phyloP scores from a whole-genome alignment of 2,797 vertebrate species.

The Discoglossus pictus region DNA sequence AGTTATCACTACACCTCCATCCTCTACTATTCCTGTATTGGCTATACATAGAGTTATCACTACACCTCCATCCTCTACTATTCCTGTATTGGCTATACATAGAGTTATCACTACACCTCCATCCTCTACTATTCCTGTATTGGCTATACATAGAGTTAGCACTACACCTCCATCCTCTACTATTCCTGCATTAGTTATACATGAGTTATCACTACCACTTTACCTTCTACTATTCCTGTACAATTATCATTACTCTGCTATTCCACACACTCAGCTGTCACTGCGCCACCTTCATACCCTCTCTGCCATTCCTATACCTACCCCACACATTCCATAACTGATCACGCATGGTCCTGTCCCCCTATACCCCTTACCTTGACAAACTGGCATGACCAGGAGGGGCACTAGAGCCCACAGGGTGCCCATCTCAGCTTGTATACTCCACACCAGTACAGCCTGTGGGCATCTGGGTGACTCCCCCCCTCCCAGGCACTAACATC shows the following conservation, averaged over 20 bases:
- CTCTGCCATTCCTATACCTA: conserved; percentile 20
- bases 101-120: too few relatives aligned
- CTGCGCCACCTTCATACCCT: conserved; percentile 2
- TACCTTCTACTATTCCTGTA: conserved; percentile 46
- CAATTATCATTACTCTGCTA: neutral
- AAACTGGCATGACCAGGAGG: conserved; percentile 4
- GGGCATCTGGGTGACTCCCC: conserved; percentile 13
- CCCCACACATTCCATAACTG: neutral
- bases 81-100: too few relatives aligned
- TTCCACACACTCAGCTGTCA: neutral
- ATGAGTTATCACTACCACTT: too few relatives aligned
- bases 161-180: too few relatives aligned
- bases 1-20: too few relatives aligned
- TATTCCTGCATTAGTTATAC: too few relatives aligned
- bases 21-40: too few relatives aligned
- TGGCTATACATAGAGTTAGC: too few relatives aligned
- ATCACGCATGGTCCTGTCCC: neutral
- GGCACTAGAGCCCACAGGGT: conserved; percentile 13
- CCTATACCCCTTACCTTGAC: conserved; percentile 24
- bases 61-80: too few relatives aligned
- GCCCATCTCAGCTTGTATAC: conserved; percentile 29
- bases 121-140: too few relatives aligned
- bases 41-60: too few relatives aligned
- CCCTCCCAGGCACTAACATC: conserved; percentile 26
- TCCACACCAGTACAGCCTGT: conserved; percentile 1